Percentiles rank a stretch among this genome's conserved stretches.
phyloP scores from a whole-genome alignment of 2,113 vertebrate genomes.

The Phaethon lepturus region DNA sequence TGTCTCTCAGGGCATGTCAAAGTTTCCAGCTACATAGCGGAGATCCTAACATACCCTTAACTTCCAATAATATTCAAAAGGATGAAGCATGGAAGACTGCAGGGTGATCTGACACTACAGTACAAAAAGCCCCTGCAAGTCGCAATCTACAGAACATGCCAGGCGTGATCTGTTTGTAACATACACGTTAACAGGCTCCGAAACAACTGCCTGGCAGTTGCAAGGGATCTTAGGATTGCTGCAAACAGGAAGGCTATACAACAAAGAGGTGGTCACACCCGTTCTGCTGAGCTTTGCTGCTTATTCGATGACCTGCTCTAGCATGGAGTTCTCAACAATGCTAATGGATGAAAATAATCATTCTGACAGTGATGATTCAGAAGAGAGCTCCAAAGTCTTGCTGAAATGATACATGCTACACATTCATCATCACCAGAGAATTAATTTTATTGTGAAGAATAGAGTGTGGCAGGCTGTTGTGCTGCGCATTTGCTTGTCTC shows the following conservation, averaged over 20 bases:
- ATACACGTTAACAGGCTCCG: neutral
- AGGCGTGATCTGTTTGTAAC: neutral
- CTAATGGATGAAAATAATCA: constrained; percentile 42
- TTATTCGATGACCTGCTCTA: neutral
- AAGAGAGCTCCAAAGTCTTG: constrained; percentile 21
- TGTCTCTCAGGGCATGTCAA: neutral
- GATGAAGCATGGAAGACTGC: neutral
- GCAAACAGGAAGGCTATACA: neutral
- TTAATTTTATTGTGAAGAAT: constrained; percentile 34
- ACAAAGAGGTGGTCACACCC: neutral
- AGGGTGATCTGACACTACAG: neutral
- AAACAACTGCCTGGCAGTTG: neutral
- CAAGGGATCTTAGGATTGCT: neutral
- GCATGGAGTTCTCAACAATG: neutral
- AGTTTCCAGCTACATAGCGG: neutral
- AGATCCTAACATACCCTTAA: neutral
- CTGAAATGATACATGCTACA: constrained; percentile 35
- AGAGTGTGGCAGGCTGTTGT: neutral
- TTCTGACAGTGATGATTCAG: constrained; percentile 24
- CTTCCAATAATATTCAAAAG: neutral
- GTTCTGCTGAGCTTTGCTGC: neutral
- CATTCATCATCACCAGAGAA: constrained; percentile 9
- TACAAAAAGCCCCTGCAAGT: neutral
- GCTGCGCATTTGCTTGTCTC: constrained; percentile 5
- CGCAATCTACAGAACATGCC: neutral